Evolutionary conservation across 2,797 vertebrate genomes (phyloP).

Genomic region (Hippoglossus hippoglossus): DNA sequence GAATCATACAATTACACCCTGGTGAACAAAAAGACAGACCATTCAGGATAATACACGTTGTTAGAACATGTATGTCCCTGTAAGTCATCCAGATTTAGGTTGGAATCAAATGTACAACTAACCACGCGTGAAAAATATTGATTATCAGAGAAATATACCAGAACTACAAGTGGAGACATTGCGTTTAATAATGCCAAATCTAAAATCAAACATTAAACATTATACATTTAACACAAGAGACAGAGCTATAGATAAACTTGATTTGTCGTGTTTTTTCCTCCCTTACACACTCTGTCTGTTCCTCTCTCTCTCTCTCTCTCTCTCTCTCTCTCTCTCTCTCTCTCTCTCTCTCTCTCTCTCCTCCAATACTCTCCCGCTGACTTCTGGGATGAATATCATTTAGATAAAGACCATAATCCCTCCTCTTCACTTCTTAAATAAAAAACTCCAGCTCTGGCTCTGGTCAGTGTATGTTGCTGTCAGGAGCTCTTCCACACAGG

Average conservation of each 20-base stretch:
- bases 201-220: too few species aligned
- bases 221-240: too few species aligned
- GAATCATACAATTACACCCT: slow-evolving; percentile 4
- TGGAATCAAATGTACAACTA: too few species aligned
- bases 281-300: slow-evolving; percentile 8
- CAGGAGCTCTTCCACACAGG: slow-evolving; percentile 1
- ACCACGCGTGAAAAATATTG: too few species aligned
- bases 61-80: too few species aligned
- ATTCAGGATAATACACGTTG: neutral
- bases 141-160: too few species aligned
- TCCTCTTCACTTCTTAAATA: slow-evolving; percentile 15
- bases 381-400: too few species aligned
- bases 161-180: too few species aligned
- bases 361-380: neutral
- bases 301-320: neutral
- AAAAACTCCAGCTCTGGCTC: slow-evolving; percentile 13
- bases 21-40: neutral
- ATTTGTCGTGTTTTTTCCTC: too few species aligned
- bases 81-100: too few species aligned
- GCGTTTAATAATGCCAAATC: too few species aligned
- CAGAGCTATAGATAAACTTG: too few species aligned
- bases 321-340: neutral
- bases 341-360: neutral
- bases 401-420: slow-evolving; percentile 6
- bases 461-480: slow-evolving; percentile 45